Conservation (phyloP, 2,797 vertebrate species). For the Xenentodon cancila region DNA sequence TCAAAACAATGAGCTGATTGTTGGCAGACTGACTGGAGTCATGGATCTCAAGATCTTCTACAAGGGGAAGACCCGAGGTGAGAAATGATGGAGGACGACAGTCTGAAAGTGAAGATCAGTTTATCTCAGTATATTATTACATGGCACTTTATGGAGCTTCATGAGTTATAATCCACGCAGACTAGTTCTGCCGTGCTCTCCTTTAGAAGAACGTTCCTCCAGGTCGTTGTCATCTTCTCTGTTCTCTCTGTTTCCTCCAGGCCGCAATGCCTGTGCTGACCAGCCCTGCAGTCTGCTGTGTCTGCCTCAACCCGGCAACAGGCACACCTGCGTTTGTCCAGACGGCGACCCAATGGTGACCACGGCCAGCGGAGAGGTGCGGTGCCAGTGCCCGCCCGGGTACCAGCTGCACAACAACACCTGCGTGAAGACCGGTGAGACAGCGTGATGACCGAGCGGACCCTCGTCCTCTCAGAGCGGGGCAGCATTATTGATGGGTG, state of each 20-base stretch:
- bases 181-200: too few species aligned
- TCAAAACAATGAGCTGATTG: slow-evolving; percentile 86
- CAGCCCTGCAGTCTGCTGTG: slow-evolving; percentile 93
- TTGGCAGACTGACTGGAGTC: slow-evolving; percentile 91
- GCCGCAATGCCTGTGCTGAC: slow-evolving; percentile 88
- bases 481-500: not conserved
- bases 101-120: too few species aligned
- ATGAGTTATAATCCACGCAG: too few species aligned
- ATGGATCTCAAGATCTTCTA: slow-evolving; percentile 99
- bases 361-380: slow-evolving; percentile 84
- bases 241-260: slow-evolving; percentile 63
- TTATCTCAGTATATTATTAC: too few species aligned
- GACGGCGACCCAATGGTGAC: slow-evolving; percentile 83
- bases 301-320: slow-evolving; percentile 88
- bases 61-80: slow-evolving; percentile 91
- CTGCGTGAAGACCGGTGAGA: slow-evolving; percentile 89
- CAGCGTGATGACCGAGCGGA: not conserved
- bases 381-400: slow-evolving; percentile 89
- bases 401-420: slow-evolving; percentile 86
- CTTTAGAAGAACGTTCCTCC: too few species aligned
- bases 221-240: too few species aligned
- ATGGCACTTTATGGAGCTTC: too few species aligned
- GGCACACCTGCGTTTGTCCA: slow-evolving; percentile 89
- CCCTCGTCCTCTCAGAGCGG: not conserved
- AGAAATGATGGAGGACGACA: slow-evolving; percentile 11